Conservation (phyloP, 2,113 vertebrate genomes). For the Mesoclemmys tuberculata region DNA sequence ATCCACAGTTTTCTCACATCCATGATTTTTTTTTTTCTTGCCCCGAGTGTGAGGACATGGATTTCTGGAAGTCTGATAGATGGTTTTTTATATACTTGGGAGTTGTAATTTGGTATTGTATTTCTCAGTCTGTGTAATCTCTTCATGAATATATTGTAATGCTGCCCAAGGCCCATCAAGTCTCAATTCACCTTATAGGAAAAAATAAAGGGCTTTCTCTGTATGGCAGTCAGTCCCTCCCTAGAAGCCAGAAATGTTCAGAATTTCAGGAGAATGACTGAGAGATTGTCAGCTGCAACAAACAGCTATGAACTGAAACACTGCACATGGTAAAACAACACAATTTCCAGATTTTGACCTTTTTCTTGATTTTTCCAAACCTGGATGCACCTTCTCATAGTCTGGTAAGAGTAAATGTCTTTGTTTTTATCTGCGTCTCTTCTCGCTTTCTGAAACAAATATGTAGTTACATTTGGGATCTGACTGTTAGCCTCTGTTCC, state of each 20-base stretch:
- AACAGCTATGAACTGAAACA: neutral
- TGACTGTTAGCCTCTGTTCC: neutral
- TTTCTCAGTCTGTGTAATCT: neutral
- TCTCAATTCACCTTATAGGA: conserved; percentile 2
- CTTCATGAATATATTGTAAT: neutral
- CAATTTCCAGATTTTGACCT: neutral
- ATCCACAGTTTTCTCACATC: neutral
- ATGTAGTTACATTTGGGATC: too few species aligned
- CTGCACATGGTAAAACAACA: neutral
- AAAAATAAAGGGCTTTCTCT: conserved; percentile 4
- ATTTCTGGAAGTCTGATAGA: neutral
- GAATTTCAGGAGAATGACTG: neutral
- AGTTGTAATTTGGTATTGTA: neutral
- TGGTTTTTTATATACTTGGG: neutral
- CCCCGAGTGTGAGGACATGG: neutral
- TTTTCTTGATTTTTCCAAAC: conserved; percentile 10
- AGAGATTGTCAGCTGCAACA: neutral
- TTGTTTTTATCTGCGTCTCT: neutral
- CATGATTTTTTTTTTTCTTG: neutral
- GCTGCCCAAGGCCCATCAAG: neutral
- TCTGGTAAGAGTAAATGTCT: neutral
- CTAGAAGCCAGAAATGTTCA: neutral
- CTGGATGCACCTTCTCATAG: neutral
- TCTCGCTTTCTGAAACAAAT: neutral
- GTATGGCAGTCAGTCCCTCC: neutral